Conservation (phyloP, 1,140 invertebrate genomes). For the Drosophila sulfurigaster region DNA sequence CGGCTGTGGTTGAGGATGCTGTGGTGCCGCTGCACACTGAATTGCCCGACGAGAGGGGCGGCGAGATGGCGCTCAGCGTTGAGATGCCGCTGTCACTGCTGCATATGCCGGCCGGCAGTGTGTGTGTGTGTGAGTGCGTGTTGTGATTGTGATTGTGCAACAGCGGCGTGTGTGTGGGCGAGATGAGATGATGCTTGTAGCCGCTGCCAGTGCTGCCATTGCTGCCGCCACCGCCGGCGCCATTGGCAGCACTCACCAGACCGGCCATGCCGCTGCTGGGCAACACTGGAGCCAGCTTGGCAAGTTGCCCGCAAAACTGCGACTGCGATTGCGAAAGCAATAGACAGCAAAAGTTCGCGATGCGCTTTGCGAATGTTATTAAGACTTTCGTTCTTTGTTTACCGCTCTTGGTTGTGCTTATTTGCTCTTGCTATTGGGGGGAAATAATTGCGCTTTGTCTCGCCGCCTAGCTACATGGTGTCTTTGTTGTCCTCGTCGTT, state of each 20-base stretch:
- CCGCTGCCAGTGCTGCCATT: constrained; percentile 39
- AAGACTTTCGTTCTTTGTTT: constrained; percentile 13
- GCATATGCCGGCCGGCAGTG: constrained; percentile 73
- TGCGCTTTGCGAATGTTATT: background rate
- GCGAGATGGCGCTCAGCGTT: constrained; percentile 75
- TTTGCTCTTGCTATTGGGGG: background rate
- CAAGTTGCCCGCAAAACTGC: constrained; percentile 16
- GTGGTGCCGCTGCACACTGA: constrained; percentile 56
- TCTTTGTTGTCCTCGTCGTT: constrained; percentile 42
- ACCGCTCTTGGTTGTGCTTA: constrained; percentile 4
- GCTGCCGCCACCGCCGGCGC: constrained; percentile 30
- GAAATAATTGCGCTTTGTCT: constrained; percentile 7
- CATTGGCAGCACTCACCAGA: constrained; percentile 51
- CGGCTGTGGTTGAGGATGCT: constrained; percentile 39
- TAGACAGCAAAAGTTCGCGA: too few species aligned
- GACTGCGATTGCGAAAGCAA: background rate
- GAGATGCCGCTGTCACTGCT: constrained; percentile 82
- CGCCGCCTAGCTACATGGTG: constrained; percentile 54
- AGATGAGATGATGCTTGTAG: constrained; percentile 65
- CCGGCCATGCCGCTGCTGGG: constrained; percentile 75
- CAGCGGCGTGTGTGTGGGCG: constrained; percentile 68
- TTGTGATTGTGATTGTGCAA: constrained; percentile 18
- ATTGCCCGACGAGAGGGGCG: constrained; percentile 65
- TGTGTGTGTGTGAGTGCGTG: constrained; percentile 20
- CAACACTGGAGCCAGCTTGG: constrained; percentile 80